Percentiles rank a stretch among this genome's conserved stretches.
phyloP scores from a whole-genome alignment of 2,888 invertebrate species.

The Trichogramma evanescens region DNA sequence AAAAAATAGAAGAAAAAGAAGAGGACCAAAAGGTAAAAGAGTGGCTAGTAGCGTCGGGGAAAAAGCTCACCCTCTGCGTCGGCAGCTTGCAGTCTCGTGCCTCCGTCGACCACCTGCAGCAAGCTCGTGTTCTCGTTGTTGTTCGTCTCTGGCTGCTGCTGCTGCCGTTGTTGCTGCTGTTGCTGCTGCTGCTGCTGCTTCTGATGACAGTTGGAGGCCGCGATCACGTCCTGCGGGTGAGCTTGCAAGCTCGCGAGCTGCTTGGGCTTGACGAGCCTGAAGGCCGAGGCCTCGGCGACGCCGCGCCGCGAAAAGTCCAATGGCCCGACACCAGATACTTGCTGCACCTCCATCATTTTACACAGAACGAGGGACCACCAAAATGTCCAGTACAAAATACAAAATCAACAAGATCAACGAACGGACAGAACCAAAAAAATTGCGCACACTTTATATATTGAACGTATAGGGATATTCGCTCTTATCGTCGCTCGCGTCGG shows the following conservation, averaged over 20 bases:
- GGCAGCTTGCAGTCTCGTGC: conserved; percentile 9
- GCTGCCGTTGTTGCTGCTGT: not conserved
- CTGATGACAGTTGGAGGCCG: conserved; percentile 31
- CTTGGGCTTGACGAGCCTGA: conserved; percentile 45
- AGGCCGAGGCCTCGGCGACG: conserved; percentile 45
- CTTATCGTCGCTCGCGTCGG: too few species aligned
- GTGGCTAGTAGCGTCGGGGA: conserved; percentile 4
- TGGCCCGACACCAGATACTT: conserved; percentile 46
- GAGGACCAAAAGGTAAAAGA: not conserved
- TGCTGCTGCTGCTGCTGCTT: conserved; percentile 2
- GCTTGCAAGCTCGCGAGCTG: conserved; percentile 32
- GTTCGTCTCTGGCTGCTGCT: not conserved
- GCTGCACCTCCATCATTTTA: conserved; percentile 35
- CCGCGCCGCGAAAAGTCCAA: conserved; percentile 45
- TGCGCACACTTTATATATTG: too few species aligned
- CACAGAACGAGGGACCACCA: not conserved
- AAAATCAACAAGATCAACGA: not conserved
- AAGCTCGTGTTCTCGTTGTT: conserved; percentile 9
- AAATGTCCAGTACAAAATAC: not conserved
- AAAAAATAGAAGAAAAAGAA: conserved; percentile 2
- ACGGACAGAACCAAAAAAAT: too few species aligned
- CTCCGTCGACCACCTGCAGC: not conserved
- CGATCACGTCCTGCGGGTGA: conserved; percentile 32
- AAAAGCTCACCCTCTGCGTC: conserved; percentile 21
- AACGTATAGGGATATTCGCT: too few species aligned